phyloP scores from a whole-genome alignment of 2,888 invertebrate species.

The Megalurothrips usitatus region DNA sequence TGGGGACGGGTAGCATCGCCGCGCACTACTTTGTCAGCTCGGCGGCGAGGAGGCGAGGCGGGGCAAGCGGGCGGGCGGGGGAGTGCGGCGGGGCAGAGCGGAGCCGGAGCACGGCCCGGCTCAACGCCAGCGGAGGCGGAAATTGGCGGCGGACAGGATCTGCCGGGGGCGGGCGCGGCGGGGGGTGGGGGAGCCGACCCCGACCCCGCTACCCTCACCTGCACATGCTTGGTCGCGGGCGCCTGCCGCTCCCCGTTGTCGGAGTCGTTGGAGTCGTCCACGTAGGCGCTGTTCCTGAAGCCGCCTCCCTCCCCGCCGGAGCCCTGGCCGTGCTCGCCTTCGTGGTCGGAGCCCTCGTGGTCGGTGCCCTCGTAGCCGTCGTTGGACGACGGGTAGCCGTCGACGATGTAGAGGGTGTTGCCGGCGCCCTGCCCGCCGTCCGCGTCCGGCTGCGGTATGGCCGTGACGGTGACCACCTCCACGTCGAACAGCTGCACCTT shows the following conservation, averaged over 20 bases:
- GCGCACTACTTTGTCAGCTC: no score
- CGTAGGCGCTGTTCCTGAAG: background rate
- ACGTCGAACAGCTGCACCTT: constrained; percentile 19
- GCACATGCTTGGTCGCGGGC: background rate
- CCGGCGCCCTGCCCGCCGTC: background rate
- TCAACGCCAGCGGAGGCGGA: background rate
- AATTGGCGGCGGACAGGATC: no score
- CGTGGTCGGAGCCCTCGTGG: background rate
- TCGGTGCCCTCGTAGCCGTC: background rate
- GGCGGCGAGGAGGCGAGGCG: background rate
- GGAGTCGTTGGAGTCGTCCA: background rate
- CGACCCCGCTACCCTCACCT: background rate
- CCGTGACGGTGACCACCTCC: constrained; percentile 10
- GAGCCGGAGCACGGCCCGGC: background rate
- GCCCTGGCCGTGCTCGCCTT: background rate
- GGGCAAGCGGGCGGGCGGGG: no score
- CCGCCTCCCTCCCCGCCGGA: background rate
- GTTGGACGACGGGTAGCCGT: constrained; percentile 8
- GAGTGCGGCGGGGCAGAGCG: background rate
- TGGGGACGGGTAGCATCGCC: no score
- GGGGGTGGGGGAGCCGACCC: no score
- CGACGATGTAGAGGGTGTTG: constrained; percentile 8
- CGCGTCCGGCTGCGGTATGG: background rate
- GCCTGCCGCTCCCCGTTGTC: background rate
- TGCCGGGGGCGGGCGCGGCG: no score